These are phyloP conservation scores for Thamnaconus septentrionalis DNA, from an alignment of 2,113 vertebrate species.

Conservation along the genomic window DNA sequence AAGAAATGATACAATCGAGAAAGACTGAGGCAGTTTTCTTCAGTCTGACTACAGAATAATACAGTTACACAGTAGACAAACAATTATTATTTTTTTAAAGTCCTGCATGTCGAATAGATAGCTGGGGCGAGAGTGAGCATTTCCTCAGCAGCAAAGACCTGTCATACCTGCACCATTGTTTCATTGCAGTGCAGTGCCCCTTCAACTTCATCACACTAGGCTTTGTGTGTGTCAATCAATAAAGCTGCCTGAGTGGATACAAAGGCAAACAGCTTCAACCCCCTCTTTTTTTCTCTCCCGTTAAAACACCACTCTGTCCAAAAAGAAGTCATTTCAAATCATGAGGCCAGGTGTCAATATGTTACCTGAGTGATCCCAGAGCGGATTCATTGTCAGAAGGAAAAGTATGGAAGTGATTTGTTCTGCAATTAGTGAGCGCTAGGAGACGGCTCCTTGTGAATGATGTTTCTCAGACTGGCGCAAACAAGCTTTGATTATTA, in stretches of 20 bases:
- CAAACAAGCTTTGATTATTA: slow-evolving; percentile 16
- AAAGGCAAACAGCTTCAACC: slow-evolving; percentile 21
- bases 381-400: slow-evolving; percentile 23
- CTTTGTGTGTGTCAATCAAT: slow-evolving; percentile 56
- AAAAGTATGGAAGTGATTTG: slow-evolving; percentile 12
- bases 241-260: slow-evolving; percentile 40
- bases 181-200: slow-evolving; percentile 48
- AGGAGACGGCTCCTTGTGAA: slow-evolving; percentile 42
- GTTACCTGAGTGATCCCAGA: slow-evolving; percentile 25
- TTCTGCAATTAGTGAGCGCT: slow-evolving; percentile 34
- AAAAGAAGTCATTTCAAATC: background rate
- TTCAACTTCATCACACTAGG: slow-evolving; percentile 58
- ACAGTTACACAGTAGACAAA: no score
- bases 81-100: background rate
- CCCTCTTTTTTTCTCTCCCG: background rate
- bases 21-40: no score
- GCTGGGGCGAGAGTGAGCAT: background rate
- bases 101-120: background rate
- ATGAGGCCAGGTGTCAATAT: slow-evolving; percentile 14
- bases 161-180: slow-evolving; percentile 55
- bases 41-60: no score
- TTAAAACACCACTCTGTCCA: background rate
- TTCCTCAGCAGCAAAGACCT: slow-evolving; percentile 23
- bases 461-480: slow-evolving; percentile 38
- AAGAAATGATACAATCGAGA: no score